Conservation (phyloP, 1,140 invertebrate species). For the Centruroides vittatus region DNA sequence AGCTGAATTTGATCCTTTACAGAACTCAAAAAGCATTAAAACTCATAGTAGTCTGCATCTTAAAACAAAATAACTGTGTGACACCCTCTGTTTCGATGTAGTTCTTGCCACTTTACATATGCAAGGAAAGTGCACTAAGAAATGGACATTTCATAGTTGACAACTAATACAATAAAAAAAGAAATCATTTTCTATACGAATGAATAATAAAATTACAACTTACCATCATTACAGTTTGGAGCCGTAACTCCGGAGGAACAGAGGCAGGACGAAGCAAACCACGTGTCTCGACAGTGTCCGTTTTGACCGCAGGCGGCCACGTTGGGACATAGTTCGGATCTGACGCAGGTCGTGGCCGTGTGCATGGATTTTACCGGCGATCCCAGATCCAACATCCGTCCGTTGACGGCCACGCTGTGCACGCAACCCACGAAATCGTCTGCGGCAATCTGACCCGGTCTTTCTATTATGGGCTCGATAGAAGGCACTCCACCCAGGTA, state of each 20-base stretch:
- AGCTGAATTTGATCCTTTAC: too few relatives aligned
- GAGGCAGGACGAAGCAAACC: slow-evolving; percentile 38
- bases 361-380: slow-evolving; percentile 50
- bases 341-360: slow-evolving; percentile 56
- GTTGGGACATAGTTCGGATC: slow-evolving; percentile 37
- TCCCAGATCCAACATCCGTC: slow-evolving; percentile 58
- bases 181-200: too few relatives aligned
- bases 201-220: neutral
- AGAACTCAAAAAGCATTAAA: too few relatives aligned
- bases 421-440: slow-evolving; percentile 88
- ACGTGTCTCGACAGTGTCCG: slow-evolving; percentile 64
- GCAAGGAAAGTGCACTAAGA: too few relatives aligned
- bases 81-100: too few relatives aligned
- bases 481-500: slow-evolving; percentile 67
- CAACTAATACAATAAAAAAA: too few relatives aligned
- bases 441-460: slow-evolving; percentile 71
- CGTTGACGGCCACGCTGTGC: slow-evolving; percentile 76
- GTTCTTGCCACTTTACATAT: too few relatives aligned
- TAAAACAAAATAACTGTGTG: too few relatives aligned
- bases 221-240: slow-evolving; percentile 51
- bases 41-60: too few relatives aligned
- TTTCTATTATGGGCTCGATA: slow-evolving; percentile 66
- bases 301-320: slow-evolving; percentile 40
- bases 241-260: slow-evolving; percentile 51
- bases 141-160: too few relatives aligned